Conservation (phyloP, 2,797 vertebrate species). For the Erpetoichthys calabaricus region DNA sequence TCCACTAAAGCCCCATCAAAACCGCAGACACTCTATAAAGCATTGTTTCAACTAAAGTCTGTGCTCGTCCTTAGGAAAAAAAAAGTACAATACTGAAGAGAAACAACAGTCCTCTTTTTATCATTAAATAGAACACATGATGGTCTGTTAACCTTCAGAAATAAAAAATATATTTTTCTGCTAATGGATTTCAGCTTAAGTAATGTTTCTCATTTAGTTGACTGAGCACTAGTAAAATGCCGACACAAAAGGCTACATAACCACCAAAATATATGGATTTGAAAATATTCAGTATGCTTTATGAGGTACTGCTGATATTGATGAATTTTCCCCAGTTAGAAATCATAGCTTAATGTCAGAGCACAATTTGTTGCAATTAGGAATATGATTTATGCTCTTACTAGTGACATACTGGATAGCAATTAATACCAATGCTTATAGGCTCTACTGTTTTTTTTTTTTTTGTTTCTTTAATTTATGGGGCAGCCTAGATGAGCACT, state of each 20-base stretch:
- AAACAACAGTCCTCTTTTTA: not conserved
- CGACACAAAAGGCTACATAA: slow-evolving; percentile 46
- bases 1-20: not conserved
- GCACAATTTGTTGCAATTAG: slow-evolving; percentile 66
- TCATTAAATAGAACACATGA: not conserved
- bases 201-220: slow-evolving; percentile 28
- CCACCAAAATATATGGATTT: slow-evolving; percentile 42
- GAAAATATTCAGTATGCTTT: slow-evolving; percentile 48
- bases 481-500: slow-evolving; percentile 39
- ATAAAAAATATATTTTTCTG: not conserved
- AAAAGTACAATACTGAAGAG: not conserved
- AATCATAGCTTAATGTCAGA: slow-evolving; percentile 67
- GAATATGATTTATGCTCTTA: slow-evolving; percentile 53
- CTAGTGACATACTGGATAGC: slow-evolving; percentile 47
- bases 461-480: slow-evolving; percentile 46
- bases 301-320: slow-evolving; percentile 50
- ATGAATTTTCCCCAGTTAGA: slow-evolving; percentile 57
- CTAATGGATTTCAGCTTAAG: slow-evolving; percentile 5
- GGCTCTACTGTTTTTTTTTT: slow-evolving; percentile 28
- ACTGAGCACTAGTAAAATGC: slow-evolving; percentile 46
- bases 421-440: slow-evolving; percentile 43
- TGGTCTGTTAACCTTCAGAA: slow-evolving; percentile 3
- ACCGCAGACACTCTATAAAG: slow-evolving; percentile 14
- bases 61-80: slow-evolving; percentile 3
- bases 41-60: not conserved